Evolutionary conservation across 1,140 invertebrate species (phyloP), one percentile per base, ranked within the genome.

Genomic region (Drosophila tsacasi): DNA sequence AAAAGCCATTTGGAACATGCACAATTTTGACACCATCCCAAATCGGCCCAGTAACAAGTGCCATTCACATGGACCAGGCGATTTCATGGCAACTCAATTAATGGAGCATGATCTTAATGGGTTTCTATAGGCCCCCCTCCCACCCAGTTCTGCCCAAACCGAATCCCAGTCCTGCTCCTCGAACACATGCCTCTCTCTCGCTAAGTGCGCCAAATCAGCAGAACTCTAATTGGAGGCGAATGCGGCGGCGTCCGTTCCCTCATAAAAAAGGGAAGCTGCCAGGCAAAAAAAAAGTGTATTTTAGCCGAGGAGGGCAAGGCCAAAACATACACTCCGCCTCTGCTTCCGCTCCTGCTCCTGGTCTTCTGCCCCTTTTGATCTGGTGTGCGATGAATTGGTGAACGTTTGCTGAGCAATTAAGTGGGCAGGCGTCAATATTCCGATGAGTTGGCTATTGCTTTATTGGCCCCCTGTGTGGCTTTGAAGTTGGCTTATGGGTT

Each of bases 101-200:
- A 89, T 89, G 85, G 85, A 90, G 85, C 85, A 89, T 89, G 85
- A 89, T 89, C 84, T 90, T 89, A 89, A 89, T 89, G 85, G 85
- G 81, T 85, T 90, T 79, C 84, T 79, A 84, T 79, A 90, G n/a
- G 3, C 32, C 35, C 32, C 32, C 32, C 37, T 10, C 39, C 32
- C 7, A 8, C 3, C 13, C 10, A 19, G 25, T 27, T 0, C 49
- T 27, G 25, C 0, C 25, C 25, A 9, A 15, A 54, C 52, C 49
- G 13, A n/a, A 21, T 2, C 9, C 50, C 78, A 65, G 27, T 52
- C 9, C 49, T 32, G 49, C 49, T 30, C 27, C 17, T 7, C 25
- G n/a, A 52, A 79, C 68, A 80, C 78, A 80, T 90, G 79, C 72
- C 83, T 47, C 50, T 69, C 32, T 17, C 49, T 12, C 58, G 81